Base-by-base conservation (phyloP, 1,140 invertebrate species). In the Hermetia illucens region DNA sequence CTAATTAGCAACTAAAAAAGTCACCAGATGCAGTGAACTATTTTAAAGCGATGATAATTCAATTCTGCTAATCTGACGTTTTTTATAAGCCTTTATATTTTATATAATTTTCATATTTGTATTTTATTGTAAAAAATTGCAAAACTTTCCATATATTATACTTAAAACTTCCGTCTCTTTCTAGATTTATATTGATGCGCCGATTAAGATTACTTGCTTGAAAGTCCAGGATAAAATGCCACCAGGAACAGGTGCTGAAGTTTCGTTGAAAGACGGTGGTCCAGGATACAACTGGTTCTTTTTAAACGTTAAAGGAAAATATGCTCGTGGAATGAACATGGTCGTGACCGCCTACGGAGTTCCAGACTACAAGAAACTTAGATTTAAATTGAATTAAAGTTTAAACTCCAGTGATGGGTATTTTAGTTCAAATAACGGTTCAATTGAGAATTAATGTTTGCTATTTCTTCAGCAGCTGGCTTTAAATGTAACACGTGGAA, bases 181-280 rank as follows among this genome's bases (percentile, higher is more conserved):
- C 16, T 12, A 36, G 35, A 36, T 36, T 25, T 25, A 36, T 9
- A 25, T 36, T 36, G 22, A 36, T 17, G 5, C 22, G 9, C 35
- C 35, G 12, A 17, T 25, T 4, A 36, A 5, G 13, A 36, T 36
- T n/a, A 25, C 35, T 22, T 36, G 35, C 16, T 12, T 36, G 12
- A 17, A 36, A 36, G 16, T 36, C 5, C 21, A 22, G 4, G 21
- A 36, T 36, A 6, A 25, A 24, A 10, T 22, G 10, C 4, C 8
- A n/a, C 5, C 5, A 4, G 20, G 16, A 8, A 8, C 21, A 10
- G 16, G 12, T 12, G 20, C 19, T 13, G 13, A 17, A 13, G 6
- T 22, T 24, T 8, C 9, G 8, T 22, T 22, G 8, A 36, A n/a
- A 8, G 15, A 20, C 15, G 35, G 35, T 15, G 35, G 35, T 8